phyloP scores from a whole-genome alignment of 2,113 vertebrate genomes.

The Suricata suricatta region DNA sequence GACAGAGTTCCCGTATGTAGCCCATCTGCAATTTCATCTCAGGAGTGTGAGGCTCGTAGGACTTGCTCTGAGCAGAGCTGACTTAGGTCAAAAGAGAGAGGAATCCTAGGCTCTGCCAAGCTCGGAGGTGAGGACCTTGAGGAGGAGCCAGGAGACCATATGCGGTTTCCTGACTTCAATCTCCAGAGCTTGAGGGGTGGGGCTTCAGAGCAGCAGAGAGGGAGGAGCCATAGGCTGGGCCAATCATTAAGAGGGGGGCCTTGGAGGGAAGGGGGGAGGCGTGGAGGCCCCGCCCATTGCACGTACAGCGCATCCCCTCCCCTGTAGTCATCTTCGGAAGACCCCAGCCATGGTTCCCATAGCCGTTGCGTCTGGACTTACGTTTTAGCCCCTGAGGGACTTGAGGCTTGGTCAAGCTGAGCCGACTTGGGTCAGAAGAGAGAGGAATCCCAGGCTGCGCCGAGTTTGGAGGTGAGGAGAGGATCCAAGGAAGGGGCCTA shows the following conservation, averaged over 20 bases:
- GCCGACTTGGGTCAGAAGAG: neutral
- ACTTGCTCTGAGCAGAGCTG: neutral
- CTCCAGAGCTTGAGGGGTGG: no score
- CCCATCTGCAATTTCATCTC: rapidly evolving
- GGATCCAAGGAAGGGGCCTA: neutral
- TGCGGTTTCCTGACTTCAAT: neutral
- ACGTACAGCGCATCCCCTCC: rapidly evolving
- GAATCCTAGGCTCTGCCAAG: neutral
- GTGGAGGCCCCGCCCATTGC: neutral
- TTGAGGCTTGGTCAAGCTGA: neutral
- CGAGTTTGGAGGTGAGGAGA: neutral
- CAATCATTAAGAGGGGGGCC: no score
- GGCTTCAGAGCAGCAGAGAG: neutral
- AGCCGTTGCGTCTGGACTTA: rapidly evolving
- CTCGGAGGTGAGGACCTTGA: neutral
- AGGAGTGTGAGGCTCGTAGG: no score
- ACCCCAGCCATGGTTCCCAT: rapidly evolving
- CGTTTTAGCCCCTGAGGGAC: no score
- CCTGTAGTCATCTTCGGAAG: neutral
- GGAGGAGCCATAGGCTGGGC: no score
- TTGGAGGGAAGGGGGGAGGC: neutral
- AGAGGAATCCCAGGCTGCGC: neutral
- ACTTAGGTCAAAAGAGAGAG: neutral
- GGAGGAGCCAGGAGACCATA: no score
- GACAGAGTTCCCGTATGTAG: rapidly evolving